A percentile compares a stretch with the other conserved stretches of the same genome.
Evolutionary conservation across 2,113 vertebrate genomes (phyloP).

Genomic region (Oriolus oriolus): DNA sequence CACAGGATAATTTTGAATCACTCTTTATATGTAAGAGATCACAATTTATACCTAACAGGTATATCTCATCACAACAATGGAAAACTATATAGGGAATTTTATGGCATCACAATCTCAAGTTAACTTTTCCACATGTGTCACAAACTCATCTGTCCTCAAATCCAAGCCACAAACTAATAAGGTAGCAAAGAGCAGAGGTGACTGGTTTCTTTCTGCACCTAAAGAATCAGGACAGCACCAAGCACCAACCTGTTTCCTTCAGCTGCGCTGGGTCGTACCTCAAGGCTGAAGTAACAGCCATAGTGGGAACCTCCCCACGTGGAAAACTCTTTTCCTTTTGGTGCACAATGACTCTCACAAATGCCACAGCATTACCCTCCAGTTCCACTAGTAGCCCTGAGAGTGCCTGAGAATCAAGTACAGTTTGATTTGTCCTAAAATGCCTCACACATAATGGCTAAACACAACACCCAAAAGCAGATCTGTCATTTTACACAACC

Average conservation of each 20-base stretch:
- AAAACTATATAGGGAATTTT: background rate
- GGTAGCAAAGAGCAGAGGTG: background rate
- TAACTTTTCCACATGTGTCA: background rate
- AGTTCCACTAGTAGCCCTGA: background rate
- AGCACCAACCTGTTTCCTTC: background rate
- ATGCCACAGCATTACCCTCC: rapidly evolving
- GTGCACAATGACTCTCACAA: background rate
- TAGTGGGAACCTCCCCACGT: rapidly evolving
- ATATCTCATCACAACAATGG: background rate
- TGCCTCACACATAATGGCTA: rapidly evolving
- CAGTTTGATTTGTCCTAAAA: background rate
- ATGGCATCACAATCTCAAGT: background rate
- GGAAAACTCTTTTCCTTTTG: background rate
- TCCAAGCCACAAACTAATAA: background rate
- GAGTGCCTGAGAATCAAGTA: background rate
- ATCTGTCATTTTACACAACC: background rate
- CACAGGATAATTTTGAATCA: background rate
- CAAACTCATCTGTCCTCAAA: background rate
- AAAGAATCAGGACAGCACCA: background rate
- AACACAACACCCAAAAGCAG: background rate
- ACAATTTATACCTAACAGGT: background rate
- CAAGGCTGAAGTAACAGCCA: background rate
- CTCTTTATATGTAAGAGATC: background rate
- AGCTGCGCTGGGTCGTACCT: rapidly evolving
- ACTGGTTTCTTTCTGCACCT: background rate